Percentiles rank a stretch among this genome's conserved stretches.
Evolutionary conservation across 2,113 vertebrate genomes (phyloP).

Genomic region (Aphyosemion australe): DNA sequence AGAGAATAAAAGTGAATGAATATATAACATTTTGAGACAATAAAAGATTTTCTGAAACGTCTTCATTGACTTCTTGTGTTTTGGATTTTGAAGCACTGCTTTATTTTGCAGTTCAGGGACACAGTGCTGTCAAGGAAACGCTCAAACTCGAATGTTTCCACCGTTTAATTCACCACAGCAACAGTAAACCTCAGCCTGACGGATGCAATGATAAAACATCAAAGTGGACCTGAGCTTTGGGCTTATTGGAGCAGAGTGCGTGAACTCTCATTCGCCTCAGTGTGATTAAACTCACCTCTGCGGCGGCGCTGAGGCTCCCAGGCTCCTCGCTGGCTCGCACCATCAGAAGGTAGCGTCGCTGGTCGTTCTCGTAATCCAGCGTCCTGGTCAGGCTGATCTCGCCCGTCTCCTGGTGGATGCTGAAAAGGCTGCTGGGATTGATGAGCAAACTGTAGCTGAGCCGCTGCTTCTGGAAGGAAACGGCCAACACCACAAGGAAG

Average conservation of each 20-base stretch:
- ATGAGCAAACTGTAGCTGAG: conserved; percentile 86
- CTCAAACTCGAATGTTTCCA: not conserved
- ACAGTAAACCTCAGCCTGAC: conserved; percentile 9
- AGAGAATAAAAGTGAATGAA: too few species aligned
- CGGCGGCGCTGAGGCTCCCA: conserved; percentile 79
- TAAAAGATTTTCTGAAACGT: too few species aligned
- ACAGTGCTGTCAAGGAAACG: too few species aligned
- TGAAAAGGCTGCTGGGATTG: conserved; percentile 87
- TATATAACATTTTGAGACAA: too few species aligned
- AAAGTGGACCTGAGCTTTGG: conserved; percentile 16
- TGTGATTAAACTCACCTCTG: conserved; percentile 78
- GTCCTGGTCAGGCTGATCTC: conserved; percentile 81
- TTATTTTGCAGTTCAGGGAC: too few species aligned
- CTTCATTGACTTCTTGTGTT: too few species aligned
- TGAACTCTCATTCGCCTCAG: conserved; percentile 11
- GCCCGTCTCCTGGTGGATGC: conserved; percentile 78
- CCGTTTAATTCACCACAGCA: conserved; percentile 6
- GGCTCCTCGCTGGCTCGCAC: conserved; percentile 82
- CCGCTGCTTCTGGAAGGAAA: conserved; percentile 86
- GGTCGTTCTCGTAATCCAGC: conserved; percentile 86
- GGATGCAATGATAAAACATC: conserved; percentile 17
- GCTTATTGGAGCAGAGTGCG: conserved; percentile 4
- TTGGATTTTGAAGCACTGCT: too few species aligned
- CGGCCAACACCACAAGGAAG: conserved; percentile 82
- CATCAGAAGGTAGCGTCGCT: conserved; percentile 84